Conservation (phyloP, 1,140 invertebrate species). For the Ladona fulva region DNA sequence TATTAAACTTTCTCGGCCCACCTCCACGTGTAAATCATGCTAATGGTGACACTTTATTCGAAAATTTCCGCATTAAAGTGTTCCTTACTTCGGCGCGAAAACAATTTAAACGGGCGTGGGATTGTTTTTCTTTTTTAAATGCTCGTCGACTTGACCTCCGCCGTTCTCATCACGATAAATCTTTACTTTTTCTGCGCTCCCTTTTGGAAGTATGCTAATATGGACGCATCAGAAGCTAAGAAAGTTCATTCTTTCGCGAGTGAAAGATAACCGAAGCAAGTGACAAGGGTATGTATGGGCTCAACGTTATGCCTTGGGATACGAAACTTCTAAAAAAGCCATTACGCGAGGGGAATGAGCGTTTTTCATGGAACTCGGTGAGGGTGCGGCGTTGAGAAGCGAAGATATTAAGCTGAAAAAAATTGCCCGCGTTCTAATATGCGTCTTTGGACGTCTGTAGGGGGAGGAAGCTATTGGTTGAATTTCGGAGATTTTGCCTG, state of each 20-base stretch:
- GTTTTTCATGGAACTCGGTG: not conserved
- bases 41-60: no score
- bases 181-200: not conserved
- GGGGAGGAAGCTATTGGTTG: no score
- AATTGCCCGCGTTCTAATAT: not conserved
- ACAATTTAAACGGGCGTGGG: no score
- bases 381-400: not conserved
- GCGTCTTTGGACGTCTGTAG: no score
- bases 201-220: not conserved
- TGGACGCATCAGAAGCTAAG: not conserved
- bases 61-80: no score
- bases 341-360: not conserved
- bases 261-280: not conserved
- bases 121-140: no score
- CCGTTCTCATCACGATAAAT: no score
- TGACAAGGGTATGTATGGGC: not conserved
- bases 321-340: not conserved
- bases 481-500: no score
- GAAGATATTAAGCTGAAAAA: not conserved
- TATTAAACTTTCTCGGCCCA: no score
- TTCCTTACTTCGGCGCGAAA: no score
- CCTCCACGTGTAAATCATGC: no score
- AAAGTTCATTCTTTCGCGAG: not conserved
- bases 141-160: no score
- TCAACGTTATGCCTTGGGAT: not conserved